A percentile compares a stretch with the other conserved stretches of the same genome.
These are phyloP conservation scores for Nineta flava DNA, from an alignment of 2,888 invertebrate genomes.

Conservation along the genomic window DNA sequence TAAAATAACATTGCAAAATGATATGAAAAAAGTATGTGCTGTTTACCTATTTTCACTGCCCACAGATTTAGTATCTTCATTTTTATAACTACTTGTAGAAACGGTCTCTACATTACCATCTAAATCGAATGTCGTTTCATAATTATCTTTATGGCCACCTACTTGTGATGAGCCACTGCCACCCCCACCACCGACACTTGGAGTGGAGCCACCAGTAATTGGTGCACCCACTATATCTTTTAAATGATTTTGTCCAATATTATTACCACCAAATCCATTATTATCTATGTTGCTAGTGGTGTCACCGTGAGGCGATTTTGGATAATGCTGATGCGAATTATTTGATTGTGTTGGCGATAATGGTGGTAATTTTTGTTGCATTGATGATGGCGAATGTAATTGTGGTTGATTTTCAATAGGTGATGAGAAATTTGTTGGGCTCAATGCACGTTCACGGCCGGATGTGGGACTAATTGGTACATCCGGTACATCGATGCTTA, in stretches of 20 bases:
- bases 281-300: neutral
- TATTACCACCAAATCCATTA: constrained; percentile 14
- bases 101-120: constrained; percentile 87
- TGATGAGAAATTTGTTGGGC: constrained; percentile 20
- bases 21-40: too few relatives aligned
- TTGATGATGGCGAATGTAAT: neutral
- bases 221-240: neutral
- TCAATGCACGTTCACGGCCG: constrained; percentile 20
- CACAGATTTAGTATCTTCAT: constrained; percentile 39
- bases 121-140: constrained; percentile 75
- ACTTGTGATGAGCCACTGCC: constrained; percentile 24
- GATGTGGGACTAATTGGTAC: constrained; percentile 23
- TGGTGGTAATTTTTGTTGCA: constrained; percentile 3
- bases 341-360: neutral
- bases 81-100: constrained; percentile 68
- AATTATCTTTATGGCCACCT: constrained; percentile 41
- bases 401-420: neutral
- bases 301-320: neutral
- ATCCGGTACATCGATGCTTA: constrained; percentile 33
- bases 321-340: neutral
- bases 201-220: neutral
- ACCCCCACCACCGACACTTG: constrained; percentile 14
- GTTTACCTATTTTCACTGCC: constrained; percentile 65
- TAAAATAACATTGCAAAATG: too few relatives aligned
- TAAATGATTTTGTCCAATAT: neutral